A percentile compares a stretch with the other conserved stretches of the same genome.
Evolutionary conservation across 2,888 invertebrate species (phyloP).

Genomic region (Pachydiplax longipennis): DNA sequence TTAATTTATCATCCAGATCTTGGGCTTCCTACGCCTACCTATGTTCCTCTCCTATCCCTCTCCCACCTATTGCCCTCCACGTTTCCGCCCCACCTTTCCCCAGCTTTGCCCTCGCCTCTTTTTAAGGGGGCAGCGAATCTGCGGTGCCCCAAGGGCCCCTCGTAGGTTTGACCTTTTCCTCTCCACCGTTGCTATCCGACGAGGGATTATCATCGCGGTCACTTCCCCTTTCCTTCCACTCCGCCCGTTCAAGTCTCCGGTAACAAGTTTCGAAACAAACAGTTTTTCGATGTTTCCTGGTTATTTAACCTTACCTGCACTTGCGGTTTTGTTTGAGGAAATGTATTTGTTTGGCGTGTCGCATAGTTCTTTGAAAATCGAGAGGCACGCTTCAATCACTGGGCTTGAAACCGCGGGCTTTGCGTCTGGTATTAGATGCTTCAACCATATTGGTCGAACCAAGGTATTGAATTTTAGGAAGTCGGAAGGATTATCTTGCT

Average conservation of each 20-base stretch:
- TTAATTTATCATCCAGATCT: background rate
- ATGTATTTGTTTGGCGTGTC: too few relatives aligned
- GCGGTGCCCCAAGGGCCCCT: background rate
- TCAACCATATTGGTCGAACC: too few relatives aligned
- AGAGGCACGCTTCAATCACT: too few relatives aligned
- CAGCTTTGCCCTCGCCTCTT: background rate
- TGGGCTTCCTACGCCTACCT: background rate
- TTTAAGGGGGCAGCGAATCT: background rate
- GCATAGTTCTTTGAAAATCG: too few relatives aligned
- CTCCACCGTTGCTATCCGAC: background rate
- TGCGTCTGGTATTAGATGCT: too few relatives aligned
- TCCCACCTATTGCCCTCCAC: background rate
- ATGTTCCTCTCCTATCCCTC: background rate
- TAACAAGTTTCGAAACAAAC: too few relatives aligned
- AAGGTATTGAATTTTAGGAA: too few relatives aligned
- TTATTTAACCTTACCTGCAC: too few relatives aligned
- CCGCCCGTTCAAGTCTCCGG: constrained; percentile 9
- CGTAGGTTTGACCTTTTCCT: background rate
- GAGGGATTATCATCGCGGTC: background rate
- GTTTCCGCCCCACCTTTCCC: background rate
- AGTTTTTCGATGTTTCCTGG: too few relatives aligned
- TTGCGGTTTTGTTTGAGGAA: too few relatives aligned
- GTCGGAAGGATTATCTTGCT: too few relatives aligned
- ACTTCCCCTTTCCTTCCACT: background rate
- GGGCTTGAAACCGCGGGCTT: too few relatives aligned